Evolutionary conservation across 2,113 vertebrate species (phyloP).

Genomic region (Lanius collurio): DNA sequence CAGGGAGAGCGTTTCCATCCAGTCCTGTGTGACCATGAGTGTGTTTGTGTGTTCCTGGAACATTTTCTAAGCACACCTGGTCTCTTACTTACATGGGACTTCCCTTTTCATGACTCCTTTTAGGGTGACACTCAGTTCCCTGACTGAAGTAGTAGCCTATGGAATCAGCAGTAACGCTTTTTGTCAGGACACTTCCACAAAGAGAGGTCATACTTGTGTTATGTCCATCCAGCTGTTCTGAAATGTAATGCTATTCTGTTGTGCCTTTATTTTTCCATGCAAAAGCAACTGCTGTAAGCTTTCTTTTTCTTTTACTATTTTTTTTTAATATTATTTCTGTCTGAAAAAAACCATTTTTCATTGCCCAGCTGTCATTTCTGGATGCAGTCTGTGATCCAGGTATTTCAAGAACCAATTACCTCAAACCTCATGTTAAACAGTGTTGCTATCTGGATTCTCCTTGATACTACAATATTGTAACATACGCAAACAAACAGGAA

Average conservation of each 20-base stretch:
- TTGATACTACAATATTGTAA: constrained; percentile 69
- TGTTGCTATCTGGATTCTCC: constrained; percentile 78
- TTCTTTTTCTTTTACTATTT: neutral
- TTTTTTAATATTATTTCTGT: constrained; percentile 19
- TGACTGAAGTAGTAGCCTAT: neutral
- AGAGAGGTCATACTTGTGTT: constrained; percentile 20
- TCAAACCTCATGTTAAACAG: constrained; percentile 84
- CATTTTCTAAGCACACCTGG: neutral
- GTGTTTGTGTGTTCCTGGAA: neutral
- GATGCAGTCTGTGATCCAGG: constrained; percentile 80
- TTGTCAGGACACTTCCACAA: constrained; percentile 23
- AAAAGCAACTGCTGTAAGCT: constrained; percentile 83
- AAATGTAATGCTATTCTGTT: constrained; percentile 72
- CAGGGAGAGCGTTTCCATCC: neutral
- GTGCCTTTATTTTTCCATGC: constrained; percentile 81
- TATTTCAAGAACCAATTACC: constrained; percentile 88
- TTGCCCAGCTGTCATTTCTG: constrained; percentile 76
- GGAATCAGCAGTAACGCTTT: neutral
- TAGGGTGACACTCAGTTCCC: neutral
- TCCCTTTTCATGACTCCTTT: neutral
- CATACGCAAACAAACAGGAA: constrained; percentile 59
- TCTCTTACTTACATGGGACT: neutral
- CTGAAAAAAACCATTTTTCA: constrained; percentile 41
- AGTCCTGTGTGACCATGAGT: neutral
- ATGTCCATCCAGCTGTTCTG: constrained; percentile 31